Conservation (phyloP, 2,888 invertebrate genomes). For the Tethea ocularis region DNA sequence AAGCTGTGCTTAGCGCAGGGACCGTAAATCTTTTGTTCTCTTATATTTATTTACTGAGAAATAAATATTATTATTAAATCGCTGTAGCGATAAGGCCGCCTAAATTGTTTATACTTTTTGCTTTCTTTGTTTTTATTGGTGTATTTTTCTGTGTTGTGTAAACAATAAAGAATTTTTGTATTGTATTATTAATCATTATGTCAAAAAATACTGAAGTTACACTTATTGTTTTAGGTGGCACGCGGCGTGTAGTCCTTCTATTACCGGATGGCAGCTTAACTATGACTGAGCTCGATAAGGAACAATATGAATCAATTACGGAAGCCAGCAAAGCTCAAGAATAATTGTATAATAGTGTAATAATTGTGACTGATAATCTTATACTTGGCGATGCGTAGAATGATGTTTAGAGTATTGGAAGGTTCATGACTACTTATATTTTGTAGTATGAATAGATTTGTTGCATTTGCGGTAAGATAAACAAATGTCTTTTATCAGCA, state of each 20-base stretch:
- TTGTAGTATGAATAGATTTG: neutral
- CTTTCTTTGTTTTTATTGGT: too few species aligned
- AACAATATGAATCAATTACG: conserved; percentile 89
- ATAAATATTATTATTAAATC: too few species aligned
- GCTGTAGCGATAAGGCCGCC: too few species aligned
- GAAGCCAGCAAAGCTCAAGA: conserved; percentile 84
- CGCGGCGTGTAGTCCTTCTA: conserved; percentile 91
- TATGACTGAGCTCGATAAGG: conserved; percentile 94
- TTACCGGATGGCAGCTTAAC: conserved; percentile 93
- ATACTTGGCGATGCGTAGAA: neutral
- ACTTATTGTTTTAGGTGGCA: conserved; percentile 85
- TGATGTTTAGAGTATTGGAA: neutral
- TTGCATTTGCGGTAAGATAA: neutral
- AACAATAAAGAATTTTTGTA: too few species aligned
- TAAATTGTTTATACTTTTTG: too few species aligned
- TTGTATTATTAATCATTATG: too few species aligned
- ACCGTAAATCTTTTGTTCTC: too few species aligned
- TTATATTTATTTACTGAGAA: too few species aligned
- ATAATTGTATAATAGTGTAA: conserved; percentile 34
- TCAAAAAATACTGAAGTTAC: neutral
- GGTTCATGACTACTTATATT: neutral
- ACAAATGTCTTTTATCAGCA: neutral
- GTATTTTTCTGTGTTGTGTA: too few species aligned
- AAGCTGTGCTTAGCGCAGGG: too few species aligned
- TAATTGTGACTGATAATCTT: conserved; percentile 8